Percentiles rank a stretch among this genome's conserved stretches.
These are phyloP conservation scores for Anguilla anguilla DNA, from an alignment of 2,797 vertebrate species.

Conservation along the genomic window DNA sequence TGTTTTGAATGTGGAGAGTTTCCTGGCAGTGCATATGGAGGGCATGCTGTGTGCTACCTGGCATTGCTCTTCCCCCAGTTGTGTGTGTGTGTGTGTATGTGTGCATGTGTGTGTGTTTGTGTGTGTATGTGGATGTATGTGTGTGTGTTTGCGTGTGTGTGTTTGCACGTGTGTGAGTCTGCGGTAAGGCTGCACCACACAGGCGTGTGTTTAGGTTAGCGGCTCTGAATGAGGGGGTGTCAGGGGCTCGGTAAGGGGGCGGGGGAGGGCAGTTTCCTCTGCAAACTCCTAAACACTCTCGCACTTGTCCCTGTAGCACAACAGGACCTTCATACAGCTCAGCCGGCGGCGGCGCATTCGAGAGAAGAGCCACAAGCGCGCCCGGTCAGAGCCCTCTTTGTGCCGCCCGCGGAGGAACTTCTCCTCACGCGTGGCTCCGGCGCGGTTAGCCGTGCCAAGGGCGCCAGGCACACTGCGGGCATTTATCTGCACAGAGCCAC, in stretches of 20 bases:
- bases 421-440: conserved; percentile 35
- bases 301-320: conserved; percentile 71
- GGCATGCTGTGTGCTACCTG: not conserved
- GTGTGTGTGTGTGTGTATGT: not conserved
- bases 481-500: conserved; percentile 54
- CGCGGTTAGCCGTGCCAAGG: conserved; percentile 52
- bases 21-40: not conserved
- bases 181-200: not conserved
- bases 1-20: not conserved
- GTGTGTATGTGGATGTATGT: too few relatives aligned
- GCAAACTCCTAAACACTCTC: conserved; percentile 69
- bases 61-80: not conserved
- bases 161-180: not conserved
- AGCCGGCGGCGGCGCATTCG: conserved; percentile 55
- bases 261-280: conserved; percentile 57
- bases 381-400: conserved; percentile 65
- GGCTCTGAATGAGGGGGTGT: not conserved
- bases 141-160: not conserved
- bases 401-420: conserved; percentile 51
- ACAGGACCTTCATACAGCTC: conserved; percentile 69
- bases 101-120: too few relatives aligned
- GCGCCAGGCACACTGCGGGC: conserved; percentile 57
- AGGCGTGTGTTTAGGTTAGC: conserved; percentile 47
- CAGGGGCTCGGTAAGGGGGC: conserved; percentile 29
- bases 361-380: not conserved